These are phyloP conservation scores for Sarcoramphus papa DNA, from an alignment of 2,797 vertebrate genomes.

Conservation along the genomic window DNA sequence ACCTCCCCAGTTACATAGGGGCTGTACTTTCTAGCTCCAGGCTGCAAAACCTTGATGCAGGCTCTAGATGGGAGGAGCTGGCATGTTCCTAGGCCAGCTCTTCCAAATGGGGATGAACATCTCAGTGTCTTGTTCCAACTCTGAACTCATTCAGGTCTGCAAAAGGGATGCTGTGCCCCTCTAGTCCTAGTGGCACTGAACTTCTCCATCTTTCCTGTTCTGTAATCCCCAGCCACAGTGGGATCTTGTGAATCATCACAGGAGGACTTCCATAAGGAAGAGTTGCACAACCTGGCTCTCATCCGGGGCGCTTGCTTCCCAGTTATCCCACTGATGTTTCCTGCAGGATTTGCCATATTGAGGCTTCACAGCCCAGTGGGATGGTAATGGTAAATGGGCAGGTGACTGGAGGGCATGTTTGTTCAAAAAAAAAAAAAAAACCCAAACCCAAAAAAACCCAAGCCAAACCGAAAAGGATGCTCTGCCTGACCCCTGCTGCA, in stretches of 20 bases:
- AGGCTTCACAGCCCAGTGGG: background rate
- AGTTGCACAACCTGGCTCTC: background rate
- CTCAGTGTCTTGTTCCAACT: background rate
- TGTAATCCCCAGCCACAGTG: background rate
- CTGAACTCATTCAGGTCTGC: background rate
- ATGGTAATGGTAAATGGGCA: background rate
- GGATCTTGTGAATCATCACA: background rate
- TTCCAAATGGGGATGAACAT: background rate
- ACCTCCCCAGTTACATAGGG: background rate
- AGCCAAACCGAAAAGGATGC: background rate
- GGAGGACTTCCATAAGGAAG: background rate
- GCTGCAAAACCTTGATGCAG: background rate
- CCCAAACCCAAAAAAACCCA: no score
- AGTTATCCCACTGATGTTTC: background rate
- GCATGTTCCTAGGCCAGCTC: background rate
- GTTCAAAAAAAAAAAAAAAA: background rate
- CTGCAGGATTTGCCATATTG: background rate
- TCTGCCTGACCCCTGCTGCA: background rate
- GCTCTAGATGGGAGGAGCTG: background rate
- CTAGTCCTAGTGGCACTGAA: background rate
- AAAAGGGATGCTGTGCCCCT: background rate
- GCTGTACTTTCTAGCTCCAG: background rate
- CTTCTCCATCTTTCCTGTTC: background rate
- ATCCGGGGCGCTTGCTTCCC: rapidly evolving
- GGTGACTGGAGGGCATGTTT: background rate